Evolutionary conservation across 2,797 vertebrate species (phyloP).

Genomic region (Cossypha heuglini): DNA sequence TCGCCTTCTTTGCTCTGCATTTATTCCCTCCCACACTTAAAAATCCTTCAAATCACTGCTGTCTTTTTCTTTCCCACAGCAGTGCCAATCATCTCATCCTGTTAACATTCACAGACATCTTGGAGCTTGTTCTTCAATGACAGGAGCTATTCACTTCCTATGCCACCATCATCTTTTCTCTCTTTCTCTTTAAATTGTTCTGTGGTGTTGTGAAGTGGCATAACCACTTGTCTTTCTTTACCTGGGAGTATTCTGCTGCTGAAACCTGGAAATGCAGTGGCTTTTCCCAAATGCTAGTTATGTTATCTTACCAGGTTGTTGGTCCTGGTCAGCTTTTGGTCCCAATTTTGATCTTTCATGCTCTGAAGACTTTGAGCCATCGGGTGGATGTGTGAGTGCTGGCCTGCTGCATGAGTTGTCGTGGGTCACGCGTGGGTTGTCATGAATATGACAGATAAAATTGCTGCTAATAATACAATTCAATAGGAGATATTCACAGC

Average conservation of each 20-base stretch:
- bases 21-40: background rate
- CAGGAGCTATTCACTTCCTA: background rate
- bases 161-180: background rate
- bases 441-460: background rate
- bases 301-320: accelerated
- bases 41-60: background rate
- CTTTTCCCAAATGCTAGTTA: background rate
- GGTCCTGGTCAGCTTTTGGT: background rate
- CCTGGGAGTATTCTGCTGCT: background rate
- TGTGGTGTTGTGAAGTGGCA: background rate
- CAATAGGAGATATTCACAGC: background rate
- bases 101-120: background rate
- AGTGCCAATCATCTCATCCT: background rate
- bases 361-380: background rate
- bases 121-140: background rate
- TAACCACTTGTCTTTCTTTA: background rate
- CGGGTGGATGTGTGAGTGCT: background rate
- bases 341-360: background rate
- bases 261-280: background rate
- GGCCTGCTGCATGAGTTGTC: background rate
- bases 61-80: background rate
- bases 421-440: background rate
- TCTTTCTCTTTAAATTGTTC: background rate
- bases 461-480: background rate
- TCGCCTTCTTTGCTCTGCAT: background rate